phyloP scores from a whole-genome alignment of 2,797 vertebrate species.

The Hirundo rustica region DNA sequence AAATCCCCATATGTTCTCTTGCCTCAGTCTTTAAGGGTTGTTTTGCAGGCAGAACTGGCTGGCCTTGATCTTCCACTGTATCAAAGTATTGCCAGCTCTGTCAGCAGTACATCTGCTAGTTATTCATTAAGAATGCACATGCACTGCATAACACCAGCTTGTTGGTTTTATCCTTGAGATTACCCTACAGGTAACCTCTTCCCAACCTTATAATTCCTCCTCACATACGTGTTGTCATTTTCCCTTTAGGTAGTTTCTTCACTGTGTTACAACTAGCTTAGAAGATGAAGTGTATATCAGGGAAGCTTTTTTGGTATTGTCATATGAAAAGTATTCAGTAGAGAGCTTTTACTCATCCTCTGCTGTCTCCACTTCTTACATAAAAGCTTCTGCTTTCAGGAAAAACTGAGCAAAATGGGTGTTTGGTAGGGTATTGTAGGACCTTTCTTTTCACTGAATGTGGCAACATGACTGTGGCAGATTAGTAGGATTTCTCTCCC shows the following conservation, averaged over 20 bases:
- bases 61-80: slow-evolving; percentile 2
- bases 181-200: slow-evolving; percentile 2
- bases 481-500: not conserved
- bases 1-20: not conserved
- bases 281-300: not conserved
- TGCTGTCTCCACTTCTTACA: not conserved
- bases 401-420: not conserved
- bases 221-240: not conserved
- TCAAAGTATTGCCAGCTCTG: not conserved
- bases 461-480: fast-evolving
- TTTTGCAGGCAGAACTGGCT: slow-evolving; percentile 28
- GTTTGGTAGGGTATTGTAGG: not conserved
- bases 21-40: not conserved
- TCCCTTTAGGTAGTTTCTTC: not conserved
- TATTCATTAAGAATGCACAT: slow-evolving; percentile 4
- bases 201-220: not conserved
- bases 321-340: not conserved
- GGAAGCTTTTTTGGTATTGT: not conserved
- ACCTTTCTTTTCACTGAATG: not conserved
- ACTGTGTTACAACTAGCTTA: not conserved
- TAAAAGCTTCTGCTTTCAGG: not conserved
- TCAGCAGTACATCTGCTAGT: not conserved
- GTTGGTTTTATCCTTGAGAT: not conserved
- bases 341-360: not conserved
- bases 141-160: not conserved